A percentile compares a stretch with the other conserved stretches of the same genome.
phyloP scores from a whole-genome alignment of 2,113 vertebrate genomes.

The Nymphicus hollandicus region DNA sequence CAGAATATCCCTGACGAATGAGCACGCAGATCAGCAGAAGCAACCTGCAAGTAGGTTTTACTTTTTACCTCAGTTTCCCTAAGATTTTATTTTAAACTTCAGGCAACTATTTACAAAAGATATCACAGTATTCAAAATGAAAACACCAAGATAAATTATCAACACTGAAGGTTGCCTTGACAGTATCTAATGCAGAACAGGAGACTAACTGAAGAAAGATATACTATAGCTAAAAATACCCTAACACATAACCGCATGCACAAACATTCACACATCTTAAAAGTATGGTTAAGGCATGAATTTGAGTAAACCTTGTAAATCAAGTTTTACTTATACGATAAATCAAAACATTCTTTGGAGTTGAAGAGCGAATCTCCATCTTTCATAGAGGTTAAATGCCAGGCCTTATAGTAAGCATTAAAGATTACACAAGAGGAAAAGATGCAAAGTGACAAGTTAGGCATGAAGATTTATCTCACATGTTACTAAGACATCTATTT shows the following conservation, averaged over 20 bases:
- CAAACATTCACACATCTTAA: neutral
- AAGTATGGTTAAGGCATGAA: neutral
- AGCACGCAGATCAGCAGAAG: neutral
- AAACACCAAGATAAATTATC: neutral
- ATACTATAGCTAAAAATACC: neutral
- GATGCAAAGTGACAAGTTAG: conserved; percentile 34
- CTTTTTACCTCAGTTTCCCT: neutral
- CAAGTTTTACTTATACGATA: neutral
- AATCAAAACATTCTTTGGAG: neutral
- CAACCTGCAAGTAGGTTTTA: neutral
- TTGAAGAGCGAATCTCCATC: neutral
- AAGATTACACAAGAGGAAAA: neutral
- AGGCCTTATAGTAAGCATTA: neutral
- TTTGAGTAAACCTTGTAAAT: neutral
- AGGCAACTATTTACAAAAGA: neutral
- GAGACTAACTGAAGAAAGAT: neutral
- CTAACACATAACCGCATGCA: neutral
- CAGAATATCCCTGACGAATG: neutral
- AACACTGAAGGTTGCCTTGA: neutral
- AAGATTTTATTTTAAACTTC: neutral
- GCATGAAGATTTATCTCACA: conserved; percentile 41
- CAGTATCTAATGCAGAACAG: neutral
- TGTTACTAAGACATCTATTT: conserved; percentile 55
- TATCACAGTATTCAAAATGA: neutral
- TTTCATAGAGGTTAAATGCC: neutral